Conservation (phyloP, 2,797 vertebrate genomes). For the Anolis apletophallus region DNA sequence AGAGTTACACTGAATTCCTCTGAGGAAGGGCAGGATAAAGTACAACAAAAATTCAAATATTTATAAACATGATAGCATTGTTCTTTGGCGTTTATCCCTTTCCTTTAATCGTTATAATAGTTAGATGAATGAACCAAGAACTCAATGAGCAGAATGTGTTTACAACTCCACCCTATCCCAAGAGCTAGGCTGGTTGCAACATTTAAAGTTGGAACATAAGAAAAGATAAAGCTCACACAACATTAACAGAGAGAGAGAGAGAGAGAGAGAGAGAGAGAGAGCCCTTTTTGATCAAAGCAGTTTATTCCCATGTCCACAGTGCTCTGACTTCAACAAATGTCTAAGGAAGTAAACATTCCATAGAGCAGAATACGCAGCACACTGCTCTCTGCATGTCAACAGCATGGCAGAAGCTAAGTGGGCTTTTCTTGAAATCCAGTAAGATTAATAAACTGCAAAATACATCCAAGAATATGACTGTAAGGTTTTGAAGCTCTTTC, state of each 20-base stretch:
- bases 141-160: conserved; percentile 8
- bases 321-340: background rate
- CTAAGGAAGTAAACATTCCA: background rate
- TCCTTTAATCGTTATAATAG: background rate
- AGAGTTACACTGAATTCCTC: background rate
- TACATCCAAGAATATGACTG: background rate
- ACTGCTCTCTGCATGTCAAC: background rate
- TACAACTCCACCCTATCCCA: conserved; percentile 20
- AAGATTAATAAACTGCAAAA: background rate
- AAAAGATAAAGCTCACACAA: conserved; percentile 7
- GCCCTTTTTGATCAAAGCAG: background rate
- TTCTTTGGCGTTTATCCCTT: conserved; percentile 12
- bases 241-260: background rate
- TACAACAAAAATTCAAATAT: background rate
- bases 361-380: background rate
- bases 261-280: background rate
- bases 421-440: too few relatives aligned
- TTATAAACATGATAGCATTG: background rate
- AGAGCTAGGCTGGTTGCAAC: background rate
- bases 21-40: background rate
- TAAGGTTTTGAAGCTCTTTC: background rate
- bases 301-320: background rate
- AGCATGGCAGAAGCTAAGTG: background rate
- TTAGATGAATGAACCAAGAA: conserved; percentile 19
- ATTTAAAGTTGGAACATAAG: conserved; percentile 14